These are phyloP conservation scores for Hylyphantes graminicola DNA, from an alignment of 1,140 invertebrate species.

Conservation along the genomic window DNA sequence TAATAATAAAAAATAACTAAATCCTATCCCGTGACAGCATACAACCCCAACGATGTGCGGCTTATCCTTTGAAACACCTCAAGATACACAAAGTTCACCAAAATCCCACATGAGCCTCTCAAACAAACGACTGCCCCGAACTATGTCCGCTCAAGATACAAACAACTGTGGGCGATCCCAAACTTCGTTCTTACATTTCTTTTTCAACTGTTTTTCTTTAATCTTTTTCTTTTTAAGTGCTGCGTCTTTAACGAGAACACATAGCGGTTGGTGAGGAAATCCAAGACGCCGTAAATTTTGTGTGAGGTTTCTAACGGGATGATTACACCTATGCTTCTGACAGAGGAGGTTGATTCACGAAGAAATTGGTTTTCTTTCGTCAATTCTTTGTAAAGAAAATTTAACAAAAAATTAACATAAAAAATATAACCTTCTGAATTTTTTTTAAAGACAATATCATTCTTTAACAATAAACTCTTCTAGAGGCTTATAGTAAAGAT, in stretches of 20 bases:
- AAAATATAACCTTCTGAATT: too few relatives aligned
- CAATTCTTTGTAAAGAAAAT: too few relatives aligned
- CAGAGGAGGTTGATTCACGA: neutral
- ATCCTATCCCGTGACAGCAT: conserved; percentile 31
- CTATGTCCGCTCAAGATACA: conserved; percentile 18
- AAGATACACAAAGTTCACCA: neutral
- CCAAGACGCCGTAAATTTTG: conserved; percentile 22
- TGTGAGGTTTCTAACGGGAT: conserved; percentile 8
- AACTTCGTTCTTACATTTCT: conserved; percentile 13
- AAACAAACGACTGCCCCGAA: neutral
- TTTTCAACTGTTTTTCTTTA: neutral
- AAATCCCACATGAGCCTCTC: neutral
- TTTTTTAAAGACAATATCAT: too few relatives aligned
- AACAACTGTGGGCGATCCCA: conserved; percentile 51
- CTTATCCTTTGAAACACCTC: conserved; percentile 6
- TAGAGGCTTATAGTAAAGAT: too few relatives aligned
- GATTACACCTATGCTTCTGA: conserved; percentile 34
- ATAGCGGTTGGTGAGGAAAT: conserved; percentile 40
- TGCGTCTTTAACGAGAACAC: conserved; percentile 47
- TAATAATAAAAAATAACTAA: too few relatives aligned
- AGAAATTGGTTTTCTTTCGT: too few relatives aligned
- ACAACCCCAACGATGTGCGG: conserved; percentile 39
- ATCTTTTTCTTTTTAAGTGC: conserved; percentile 1
- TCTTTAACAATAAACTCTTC: too few relatives aligned
- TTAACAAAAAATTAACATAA: too few relatives aligned